Conservation (phyloP, 2,113 vertebrate genomes). For the Psilopsiagon aurifrons region DNA sequence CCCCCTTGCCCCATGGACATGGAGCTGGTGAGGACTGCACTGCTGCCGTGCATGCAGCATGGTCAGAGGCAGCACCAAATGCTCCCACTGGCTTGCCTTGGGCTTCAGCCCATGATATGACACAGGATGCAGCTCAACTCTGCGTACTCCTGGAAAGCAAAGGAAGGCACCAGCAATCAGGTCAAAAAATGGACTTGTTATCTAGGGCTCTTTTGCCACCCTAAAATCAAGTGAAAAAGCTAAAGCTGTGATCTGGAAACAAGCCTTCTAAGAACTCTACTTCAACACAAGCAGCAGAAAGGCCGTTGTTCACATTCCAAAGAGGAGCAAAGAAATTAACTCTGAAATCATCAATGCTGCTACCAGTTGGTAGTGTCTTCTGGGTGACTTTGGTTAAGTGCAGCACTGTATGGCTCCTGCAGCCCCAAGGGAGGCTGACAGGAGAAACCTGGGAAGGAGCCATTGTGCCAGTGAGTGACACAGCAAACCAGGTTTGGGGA, state of each 20-base stretch:
- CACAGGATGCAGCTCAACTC: neutral
- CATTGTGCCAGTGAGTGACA: neutral
- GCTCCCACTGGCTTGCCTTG: accelerated
- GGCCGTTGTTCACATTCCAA: neutral
- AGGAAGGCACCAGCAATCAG: neutral
- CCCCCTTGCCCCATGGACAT: accelerated
- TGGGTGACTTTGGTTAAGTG: neutral
- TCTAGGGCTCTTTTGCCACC: neutral
- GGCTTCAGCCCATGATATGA: neutral
- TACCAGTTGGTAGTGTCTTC: neutral
- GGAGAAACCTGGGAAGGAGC: neutral
- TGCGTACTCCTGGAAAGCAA: accelerated
- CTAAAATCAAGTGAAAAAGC: neutral
- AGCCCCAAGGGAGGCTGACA: accelerated
- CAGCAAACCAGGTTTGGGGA: neutral
- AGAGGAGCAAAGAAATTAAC: neutral
- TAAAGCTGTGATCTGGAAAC: neutral
- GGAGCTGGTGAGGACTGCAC: neutral
- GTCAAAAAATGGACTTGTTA: accelerated
- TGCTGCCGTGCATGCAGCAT: accelerated
- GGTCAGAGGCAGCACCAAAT: neutral
- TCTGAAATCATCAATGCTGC: neutral
- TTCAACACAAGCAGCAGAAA: neutral
- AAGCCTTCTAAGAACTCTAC: neutral
- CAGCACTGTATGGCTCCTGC: accelerated